Percentiles rank a stretch among this genome's conserved stretches.
Conservation (phyloP, 1,140 invertebrate species). For the Drosophila yakuba region DNA sequence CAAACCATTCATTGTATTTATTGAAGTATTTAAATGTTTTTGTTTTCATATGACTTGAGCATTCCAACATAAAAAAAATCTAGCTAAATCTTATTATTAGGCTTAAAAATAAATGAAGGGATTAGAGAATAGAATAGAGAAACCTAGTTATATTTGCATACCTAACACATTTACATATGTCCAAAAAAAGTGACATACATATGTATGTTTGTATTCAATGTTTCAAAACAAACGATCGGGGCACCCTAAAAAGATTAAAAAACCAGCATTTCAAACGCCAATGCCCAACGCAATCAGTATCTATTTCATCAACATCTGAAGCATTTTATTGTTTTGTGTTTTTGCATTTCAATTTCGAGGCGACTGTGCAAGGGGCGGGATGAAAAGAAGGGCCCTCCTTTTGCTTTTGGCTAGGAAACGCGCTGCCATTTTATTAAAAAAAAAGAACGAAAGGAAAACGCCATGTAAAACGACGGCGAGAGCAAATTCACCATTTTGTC, state of each 20-base stretch:
- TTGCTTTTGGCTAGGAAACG: conserved; percentile 32
- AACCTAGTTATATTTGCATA: background rate
- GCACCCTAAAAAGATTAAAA: conserved; percentile 5
- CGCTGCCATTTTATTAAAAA: conserved; percentile 81
- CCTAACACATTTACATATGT: background rate
- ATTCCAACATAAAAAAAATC: too few relatives aligned
- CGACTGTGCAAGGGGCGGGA: background rate
- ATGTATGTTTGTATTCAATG: background rate
- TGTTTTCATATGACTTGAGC: too few relatives aligned
- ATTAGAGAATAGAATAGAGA: too few relatives aligned
- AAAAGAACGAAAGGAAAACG: conserved; percentile 42
- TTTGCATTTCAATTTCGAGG: conserved; percentile 1
- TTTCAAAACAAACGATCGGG: conserved; percentile 22
- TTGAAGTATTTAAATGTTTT: too few relatives aligned
- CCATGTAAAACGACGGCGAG: conserved; percentile 65
- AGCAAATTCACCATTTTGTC: conserved; percentile 81
- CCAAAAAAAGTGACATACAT: background rate
- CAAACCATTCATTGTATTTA: too few relatives aligned
- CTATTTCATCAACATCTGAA: conserved; percentile 1
- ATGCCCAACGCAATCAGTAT: conserved; percentile 31
- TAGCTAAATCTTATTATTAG: too few relatives aligned
- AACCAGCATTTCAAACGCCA: conserved; percentile 3
- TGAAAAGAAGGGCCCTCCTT: conserved; percentile 1
- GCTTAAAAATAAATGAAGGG: too few relatives aligned
- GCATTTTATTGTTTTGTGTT: background rate